Base-by-base conservation (phyloP, 2,888 invertebrate genomes). In the Leptopilina drosophilae region DNA sequence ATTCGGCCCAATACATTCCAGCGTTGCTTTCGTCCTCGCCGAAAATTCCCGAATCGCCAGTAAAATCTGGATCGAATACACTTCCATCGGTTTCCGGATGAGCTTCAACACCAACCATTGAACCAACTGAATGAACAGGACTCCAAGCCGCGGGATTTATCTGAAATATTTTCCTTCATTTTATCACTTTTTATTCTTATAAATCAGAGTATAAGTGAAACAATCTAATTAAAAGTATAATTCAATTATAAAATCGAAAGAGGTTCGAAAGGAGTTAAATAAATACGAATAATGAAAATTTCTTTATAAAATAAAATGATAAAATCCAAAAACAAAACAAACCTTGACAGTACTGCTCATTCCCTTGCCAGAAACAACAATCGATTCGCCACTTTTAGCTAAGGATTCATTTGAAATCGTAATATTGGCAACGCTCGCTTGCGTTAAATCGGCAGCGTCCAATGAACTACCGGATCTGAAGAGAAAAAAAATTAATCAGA, bases 101-200 rank as follows among this genome's bases (percentile, higher is more conserved):
- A n/a, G 95, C 97, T 92, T 97, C 97, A 87, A 96, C 96, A 2
- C 96, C 97, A 2, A 94, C 92, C 92, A 97, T 95, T 40, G 97
- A 97, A 11, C 97, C 97, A 9, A 96, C 96, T 88, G 96, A 97
- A 83, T 96, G 94, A n/a, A 97, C 96, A 20, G 97, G 97, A 88
- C 96, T 97, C 97, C 97, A 97, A 46, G 96, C 96, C 87, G 96
- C 94, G 26, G 96, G 96, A 92, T 96, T 96, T 87, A 91, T 88
- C 91, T 90, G 56, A 77, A 26, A 64, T 33, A 56, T 12, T 49
- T 11, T 8, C 11, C 11, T 49, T 49, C 0, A 9, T 49, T 49
- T 49, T 12, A 42, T 42, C 5, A 4, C 11, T 49, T 40, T 26
- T 33, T 26, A 42, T 12, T 42, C 15, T 42, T 15, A 66, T 8